These are phyloP conservation scores for Porites lutea DNA, from an alignment of 64 coral and sea anemone genomes.

Conservation along the genomic window DNA sequence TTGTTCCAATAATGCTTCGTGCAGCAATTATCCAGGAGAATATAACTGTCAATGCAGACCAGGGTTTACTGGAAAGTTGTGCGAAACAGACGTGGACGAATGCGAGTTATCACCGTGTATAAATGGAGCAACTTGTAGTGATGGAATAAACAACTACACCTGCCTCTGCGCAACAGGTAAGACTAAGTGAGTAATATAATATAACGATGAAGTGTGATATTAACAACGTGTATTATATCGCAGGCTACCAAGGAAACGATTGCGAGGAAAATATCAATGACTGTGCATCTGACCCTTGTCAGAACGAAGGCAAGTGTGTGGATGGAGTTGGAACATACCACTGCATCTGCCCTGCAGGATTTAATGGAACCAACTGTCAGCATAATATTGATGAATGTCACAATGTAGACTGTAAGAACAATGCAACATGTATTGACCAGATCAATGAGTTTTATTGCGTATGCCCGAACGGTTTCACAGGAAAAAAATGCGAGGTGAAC, in stretches of 20 bases:
- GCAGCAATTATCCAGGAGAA: not conserved
- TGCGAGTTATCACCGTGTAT: not conserved
- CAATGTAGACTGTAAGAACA: slow-evolving; percentile 14
- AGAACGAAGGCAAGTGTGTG: slow-evolving; percentile 1
- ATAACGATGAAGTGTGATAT: too few species aligned
- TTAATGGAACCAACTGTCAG: slow-evolving; percentile 67
- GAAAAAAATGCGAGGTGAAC: slow-evolving; percentile 11
- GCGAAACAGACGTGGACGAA: slow-evolving; percentile 28
- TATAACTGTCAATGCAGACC: not conserved
- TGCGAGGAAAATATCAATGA: slow-evolving; percentile 65
- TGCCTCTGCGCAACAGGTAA: slow-evolving; percentile 37
- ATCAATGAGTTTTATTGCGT: slow-evolving; percentile 18
- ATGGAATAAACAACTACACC: slow-evolving; percentile 41
- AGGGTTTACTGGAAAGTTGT: not conserved
- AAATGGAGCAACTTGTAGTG: slow-evolving; percentile 20
- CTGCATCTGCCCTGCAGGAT: slow-evolving; percentile 39
- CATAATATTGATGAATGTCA: slow-evolving; percentile 53
- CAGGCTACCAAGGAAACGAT: slow-evolving; percentile 35
- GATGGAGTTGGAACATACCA: slow-evolving; percentile 29
- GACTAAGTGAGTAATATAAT: too few species aligned
- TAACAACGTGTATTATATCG: too few species aligned
- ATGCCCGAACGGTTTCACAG: slow-evolving; percentile 24
- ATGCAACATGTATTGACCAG: slow-evolving; percentile 15
- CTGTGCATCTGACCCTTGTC: slow-evolving; percentile 32
- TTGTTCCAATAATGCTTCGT: slow-evolving; percentile 3